Conservation (phyloP, 2,888 invertebrate genomes). For the Meghimatium bilineatum region DNA sequence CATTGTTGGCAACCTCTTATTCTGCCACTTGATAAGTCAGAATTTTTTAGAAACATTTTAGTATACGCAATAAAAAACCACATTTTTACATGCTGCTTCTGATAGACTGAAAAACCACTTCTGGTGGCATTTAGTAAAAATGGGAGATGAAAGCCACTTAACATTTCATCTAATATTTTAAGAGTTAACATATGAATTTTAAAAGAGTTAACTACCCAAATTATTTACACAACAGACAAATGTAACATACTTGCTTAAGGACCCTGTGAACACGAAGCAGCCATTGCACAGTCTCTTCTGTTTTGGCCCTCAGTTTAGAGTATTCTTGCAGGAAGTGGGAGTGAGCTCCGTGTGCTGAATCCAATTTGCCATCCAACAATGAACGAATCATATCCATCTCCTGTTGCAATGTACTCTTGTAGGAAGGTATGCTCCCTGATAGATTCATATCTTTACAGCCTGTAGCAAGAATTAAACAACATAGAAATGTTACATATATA, state of each 20-base stretch:
- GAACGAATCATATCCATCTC: conserved; percentile 66
- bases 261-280: conserved; percentile 57
- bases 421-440: neutral
- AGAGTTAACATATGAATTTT: neutral
- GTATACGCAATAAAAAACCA: too few relatives aligned
- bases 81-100: too few relatives aligned
- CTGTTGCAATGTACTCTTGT: conserved; percentile 61
- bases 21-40: too few relatives aligned
- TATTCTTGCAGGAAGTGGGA: conserved; percentile 68
- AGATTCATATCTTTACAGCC: conserved; percentile 35
- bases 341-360: conserved; percentile 59
- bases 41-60: too few relatives aligned
- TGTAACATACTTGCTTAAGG: conserved; percentile 59
- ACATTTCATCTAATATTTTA: too few relatives aligned
- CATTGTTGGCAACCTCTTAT: too few relatives aligned
- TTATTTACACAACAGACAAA: neutral
- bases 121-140: too few relatives aligned
- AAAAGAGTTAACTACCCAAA: too few relatives aligned
- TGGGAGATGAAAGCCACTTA: neutral
- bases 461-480: neutral
- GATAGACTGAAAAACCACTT: neutral
- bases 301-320: conserved; percentile 61
- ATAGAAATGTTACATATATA: neutral
- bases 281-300: conserved; percentile 61
- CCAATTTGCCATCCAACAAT: conserved; percentile 65